Evolutionary conservation across 2,797 vertebrate genomes (phyloP), one percentile per base, ranked within the genome.

Genomic region (Cynopterus sphinx): DNA sequence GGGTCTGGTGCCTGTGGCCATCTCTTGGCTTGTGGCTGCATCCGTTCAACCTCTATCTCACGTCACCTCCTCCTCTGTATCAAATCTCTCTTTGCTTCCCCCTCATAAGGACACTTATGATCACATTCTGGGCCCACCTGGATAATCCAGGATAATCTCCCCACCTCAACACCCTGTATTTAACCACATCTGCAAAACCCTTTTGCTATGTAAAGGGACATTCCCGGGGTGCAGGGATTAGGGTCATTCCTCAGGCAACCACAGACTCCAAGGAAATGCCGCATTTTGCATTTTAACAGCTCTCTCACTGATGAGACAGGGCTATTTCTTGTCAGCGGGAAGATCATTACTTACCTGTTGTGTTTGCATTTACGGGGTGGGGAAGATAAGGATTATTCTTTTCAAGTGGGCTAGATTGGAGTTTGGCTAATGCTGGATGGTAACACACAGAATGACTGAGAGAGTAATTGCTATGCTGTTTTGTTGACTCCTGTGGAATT

Each of bases 381-480:
- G 11, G 61, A 36, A 90, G 61, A 82, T 53, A 90, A 92, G 55
- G 86, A 75, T 70, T 92, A 74, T 22, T 89, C 36, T 68, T 75
- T 89, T 19, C 68, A 88, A 89, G 79, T 22, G 12, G 31, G 5
- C 79, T 74, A 51, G 63, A n/a, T 71, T 74, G 73, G 24, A 75
- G 68, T 61, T 73, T 63, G n/a, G 36, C 26, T 88, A 53, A 77
- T 41, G 73, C 24, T 28, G 22, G 36, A 10, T 59, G 65, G 53
- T 39, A 73, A 74, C 1, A 51, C 3, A 71, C 5, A 63, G 65
- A 71, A 65, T 55, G 67, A 51, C 22, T 36, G 74, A 82, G 65
- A 95, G 84, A 78, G 71, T 84, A 65, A 46, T 63, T 88, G 85
- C 21, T 63, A 3, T 90, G 55, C 31, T 87, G 31, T 77, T 65